Percentiles rank a stretch among this genome's conserved stretches.
phyloP scores from a whole-genome alignment of 2,797 vertebrate genomes.

The Chloroceryle amazona region DNA sequence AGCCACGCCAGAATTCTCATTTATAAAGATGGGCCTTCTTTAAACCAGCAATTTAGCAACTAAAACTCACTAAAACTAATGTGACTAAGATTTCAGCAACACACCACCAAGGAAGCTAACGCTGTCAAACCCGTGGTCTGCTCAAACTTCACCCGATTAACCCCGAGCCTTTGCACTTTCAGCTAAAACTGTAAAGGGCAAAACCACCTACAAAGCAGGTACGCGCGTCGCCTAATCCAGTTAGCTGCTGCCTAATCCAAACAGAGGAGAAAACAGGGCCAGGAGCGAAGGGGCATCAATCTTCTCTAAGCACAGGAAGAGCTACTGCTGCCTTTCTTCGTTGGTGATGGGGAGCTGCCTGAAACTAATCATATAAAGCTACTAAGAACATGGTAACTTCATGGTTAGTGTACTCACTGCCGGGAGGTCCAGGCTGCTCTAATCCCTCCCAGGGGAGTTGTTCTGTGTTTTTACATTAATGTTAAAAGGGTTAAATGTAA shows the following conservation, averaged over 20 bases:
- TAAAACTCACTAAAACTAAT: neutral
- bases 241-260: neutral
- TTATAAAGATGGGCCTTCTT: neutral
- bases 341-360: neutral
- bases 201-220: neutral
- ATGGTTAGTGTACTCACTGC: neutral
- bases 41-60: neutral
- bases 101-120: neutral
- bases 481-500: neutral
- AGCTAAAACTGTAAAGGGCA: neutral
- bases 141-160: neutral
- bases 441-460: neutral
- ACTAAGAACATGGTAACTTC: neutral
- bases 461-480: neutral
- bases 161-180: neutral
- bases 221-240: neutral
- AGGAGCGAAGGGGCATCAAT: neutral
- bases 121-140: neutral
- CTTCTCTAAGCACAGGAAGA: neutral
- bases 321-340: neutral
- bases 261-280: neutral
- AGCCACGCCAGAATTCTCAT: neutral
- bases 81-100: neutral
- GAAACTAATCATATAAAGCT: neutral
- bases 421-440: neutral